Conservation (phyloP, 2,797 vertebrate species). For the Protonibea diacanthus region DNA sequence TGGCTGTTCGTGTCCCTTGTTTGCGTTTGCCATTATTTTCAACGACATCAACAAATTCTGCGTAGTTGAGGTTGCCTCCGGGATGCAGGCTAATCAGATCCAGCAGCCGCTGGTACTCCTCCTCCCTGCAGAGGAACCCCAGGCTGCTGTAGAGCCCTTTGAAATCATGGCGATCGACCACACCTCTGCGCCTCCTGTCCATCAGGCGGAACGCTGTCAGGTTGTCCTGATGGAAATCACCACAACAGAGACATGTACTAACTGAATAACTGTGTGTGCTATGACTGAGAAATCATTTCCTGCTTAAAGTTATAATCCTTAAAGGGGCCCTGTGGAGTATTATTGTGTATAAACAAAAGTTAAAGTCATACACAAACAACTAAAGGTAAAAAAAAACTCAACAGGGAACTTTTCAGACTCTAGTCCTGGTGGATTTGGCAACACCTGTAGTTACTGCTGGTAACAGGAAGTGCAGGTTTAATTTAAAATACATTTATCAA, state of each 20-base stretch:
- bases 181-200: slow-evolving; percentile 80
- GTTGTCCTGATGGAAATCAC: slow-evolving; percentile 72
- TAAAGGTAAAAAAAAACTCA: no score
- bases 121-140: slow-evolving; percentile 70
- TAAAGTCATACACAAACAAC: no score
- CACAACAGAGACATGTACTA: no score
- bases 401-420: no score
- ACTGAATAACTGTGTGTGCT: no score
- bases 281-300: no score
- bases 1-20: background rate
- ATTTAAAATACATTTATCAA: background rate
- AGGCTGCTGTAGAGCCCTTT: slow-evolving; percentile 73
- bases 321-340: no score
- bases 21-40: slow-evolving; percentile 59
- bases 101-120: slow-evolving; percentile 78
- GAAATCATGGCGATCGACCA: slow-evolving; percentile 79
- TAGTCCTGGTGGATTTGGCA: no score
- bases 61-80: slow-evolving; percentile 74
- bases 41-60: slow-evolving; percentile 79
- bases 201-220: slow-evolving; percentile 82
- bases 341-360: no score
- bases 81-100: slow-evolving; percentile 77
- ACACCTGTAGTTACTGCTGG: no score
- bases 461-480: no score
- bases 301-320: no score